phyloP scores from a whole-genome alignment of 2,797 vertebrate species.

The Myotis myotis region DNA sequence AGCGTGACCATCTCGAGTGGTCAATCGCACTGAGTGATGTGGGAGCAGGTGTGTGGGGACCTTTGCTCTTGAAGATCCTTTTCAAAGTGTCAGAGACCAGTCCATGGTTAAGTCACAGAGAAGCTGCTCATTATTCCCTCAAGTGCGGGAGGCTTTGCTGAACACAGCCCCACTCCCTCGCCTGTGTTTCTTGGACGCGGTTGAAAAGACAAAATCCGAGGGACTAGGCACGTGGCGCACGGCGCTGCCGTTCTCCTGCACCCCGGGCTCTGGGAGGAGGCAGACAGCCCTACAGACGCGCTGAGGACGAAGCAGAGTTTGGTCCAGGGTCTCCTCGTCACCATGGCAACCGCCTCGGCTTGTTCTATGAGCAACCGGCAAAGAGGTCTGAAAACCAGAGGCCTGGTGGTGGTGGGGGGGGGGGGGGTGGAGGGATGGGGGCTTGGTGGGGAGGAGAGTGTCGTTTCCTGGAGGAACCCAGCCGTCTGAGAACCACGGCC shows the following conservation, averaged over 20 bases:
- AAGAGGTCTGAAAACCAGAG: not conserved
- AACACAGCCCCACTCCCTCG: not conserved
- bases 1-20: too few species aligned
- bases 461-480: not conserved
- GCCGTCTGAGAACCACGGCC: not conserved
- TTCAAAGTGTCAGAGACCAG: constrained; percentile 85
- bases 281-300: fast-evolving
- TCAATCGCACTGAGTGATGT: constrained; percentile 59
- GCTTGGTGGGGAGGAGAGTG: not conserved
- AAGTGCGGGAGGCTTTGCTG: constrained; percentile 50
- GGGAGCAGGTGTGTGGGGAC: constrained; percentile 85
- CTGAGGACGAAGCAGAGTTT: fast-evolving
- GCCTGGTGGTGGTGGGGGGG: fast-evolving
- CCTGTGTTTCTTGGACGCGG: not conserved
- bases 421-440: too few species aligned
- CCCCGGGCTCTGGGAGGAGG: not conserved
- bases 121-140: constrained; percentile 79
- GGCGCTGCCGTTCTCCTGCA: fast-evolving
- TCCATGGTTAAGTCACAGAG: constrained; percentile 80
- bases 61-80: constrained; percentile 87
- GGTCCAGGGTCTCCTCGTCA: fast-evolving
- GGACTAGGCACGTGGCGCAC: fast-evolving
- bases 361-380: not conserved
- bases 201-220: not conserved
- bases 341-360: fast-evolving